Evolutionary conservation across 2,888 invertebrate genomes (phyloP), one percentile per base, ranked within the genome.

Genomic region (Erannis defoliaria): DNA sequence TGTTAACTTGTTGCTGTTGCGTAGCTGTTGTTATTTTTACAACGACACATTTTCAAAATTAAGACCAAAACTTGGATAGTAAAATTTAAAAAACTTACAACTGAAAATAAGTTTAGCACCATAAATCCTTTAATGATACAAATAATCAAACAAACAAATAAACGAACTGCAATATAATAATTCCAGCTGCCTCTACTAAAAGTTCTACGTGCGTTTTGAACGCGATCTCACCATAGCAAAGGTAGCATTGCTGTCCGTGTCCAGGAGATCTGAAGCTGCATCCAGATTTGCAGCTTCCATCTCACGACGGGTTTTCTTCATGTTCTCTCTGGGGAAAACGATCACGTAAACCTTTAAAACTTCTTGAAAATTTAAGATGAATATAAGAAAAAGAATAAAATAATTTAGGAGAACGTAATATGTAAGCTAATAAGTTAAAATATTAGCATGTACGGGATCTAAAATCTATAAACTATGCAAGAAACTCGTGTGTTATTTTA

Each of bases 261-360:
- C 98, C 80, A 97, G 94, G 68, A 97, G 94, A 85, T 97, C 97
- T 38, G 97, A 96, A 46, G 97, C 95, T 40, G 97, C 97, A 80
- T 98, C 98, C 94, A 97, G 94, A 71, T 96, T 97, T n/a, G 96
- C 95, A 73, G 97, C 96, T 88, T 98, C 97, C 93, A 97, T 94
- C 90, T 98, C 97, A 68, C 97, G 94, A 77, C 96, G 94, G 88
- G 97, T 96, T 89, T 97, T 97, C 94, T 97, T 97, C 95, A 98
- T 96, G 82, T 97, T 97, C 90, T 98, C 98, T 57, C 62, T 62
- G 18, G 1, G 14, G 14, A 56, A 10, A 46, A 21, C n/a, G 6
- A 26, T 8, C 4, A 35, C 0, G n/a, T 14, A 23, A 0, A 2
- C 1, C 10, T 1, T 35, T 6, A 50, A 14, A 18, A 31, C 4